Evolutionary conservation across 2,113 vertebrate species (phyloP).

Genomic region (Diadophis punctatus): DNA sequence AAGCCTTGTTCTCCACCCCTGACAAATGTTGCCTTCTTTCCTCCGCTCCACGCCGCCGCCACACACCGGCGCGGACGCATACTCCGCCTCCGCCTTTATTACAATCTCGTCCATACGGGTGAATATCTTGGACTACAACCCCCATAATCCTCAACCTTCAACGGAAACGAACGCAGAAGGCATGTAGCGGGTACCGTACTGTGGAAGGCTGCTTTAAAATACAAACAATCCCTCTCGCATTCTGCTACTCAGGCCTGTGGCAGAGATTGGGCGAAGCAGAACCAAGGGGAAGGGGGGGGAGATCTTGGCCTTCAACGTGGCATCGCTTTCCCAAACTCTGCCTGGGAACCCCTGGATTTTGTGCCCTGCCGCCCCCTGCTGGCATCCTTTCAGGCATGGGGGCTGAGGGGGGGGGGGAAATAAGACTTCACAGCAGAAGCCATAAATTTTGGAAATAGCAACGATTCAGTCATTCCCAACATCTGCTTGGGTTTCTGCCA

Average conservation of each 20-base stretch:
- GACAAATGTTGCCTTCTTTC: not conserved
- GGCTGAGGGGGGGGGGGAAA: not conserved
- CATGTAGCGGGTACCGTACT: not conserved
- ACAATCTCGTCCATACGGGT: not conserved
- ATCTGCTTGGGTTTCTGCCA: not conserved
- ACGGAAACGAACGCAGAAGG: not conserved
- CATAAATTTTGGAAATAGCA: not conserved
- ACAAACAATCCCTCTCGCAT: not conserved
- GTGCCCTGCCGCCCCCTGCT: not conserved
- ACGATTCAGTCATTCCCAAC: not conserved
- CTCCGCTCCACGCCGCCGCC: not conserved
- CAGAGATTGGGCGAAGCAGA: not conserved
- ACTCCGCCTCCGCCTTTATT: not conserved
- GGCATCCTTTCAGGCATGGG: not conserved
- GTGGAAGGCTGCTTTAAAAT: not conserved
- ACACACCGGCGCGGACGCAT: not conserved
- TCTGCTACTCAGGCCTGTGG: not conserved
- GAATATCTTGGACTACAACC: not conserved
- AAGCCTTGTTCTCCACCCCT: not conserved
- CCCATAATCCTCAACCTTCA: not conserved
- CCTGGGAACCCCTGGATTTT: not conserved
- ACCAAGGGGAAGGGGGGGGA: not conserved
- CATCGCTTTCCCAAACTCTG: not conserved
- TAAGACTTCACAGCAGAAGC: not conserved
- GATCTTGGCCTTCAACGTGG: not conserved